Evolutionary conservation across 2,888 invertebrate species (phyloP), one percentile per base, ranked within the genome.

Genomic region (Gryllus longicercus): DNA sequence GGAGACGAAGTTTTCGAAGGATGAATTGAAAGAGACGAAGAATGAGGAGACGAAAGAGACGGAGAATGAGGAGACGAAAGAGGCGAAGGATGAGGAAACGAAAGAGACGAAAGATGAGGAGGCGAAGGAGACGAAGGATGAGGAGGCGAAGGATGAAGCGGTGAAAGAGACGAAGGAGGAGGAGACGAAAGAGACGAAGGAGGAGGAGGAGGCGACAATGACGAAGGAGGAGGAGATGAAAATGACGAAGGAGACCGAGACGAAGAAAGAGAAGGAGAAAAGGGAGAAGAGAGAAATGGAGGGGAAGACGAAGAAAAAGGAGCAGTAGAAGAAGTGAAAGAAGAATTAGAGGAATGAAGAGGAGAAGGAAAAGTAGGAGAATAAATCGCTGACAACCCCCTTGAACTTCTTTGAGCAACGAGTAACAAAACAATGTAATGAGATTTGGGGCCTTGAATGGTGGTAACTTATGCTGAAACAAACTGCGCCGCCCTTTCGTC

Each of bases 161-260:
- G n/a, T n/a, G n/a, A 5, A 74, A n/a, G n/a, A n/a, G 74, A 74
- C 2, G n/a, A 5, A 74, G 18, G n/a, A n/a, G 2, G 74, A 74
- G 2, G 3, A 2, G n/a, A n/a, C 16, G 74, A n/a, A 74, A n/a
- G 74, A 74, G 74, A 74, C 2, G n/a, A 5, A n/a, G n/a, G 74
- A 74, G 11, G n/a, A 18, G 4, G 11, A 74, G 8, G n/a, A 74
- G 0, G 16, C 5, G 74, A 74, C 4, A 21, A 0, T 21, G 74
- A 21, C 14, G 21, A 8, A 74, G 74, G n/a, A n/a, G 2, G 74
- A 10, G 8, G 11, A 5, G 74, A 74, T 4, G n/a, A 18, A 74
- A 10, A 5, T 1, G n/a, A 74, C 1, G 16, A 74, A 0, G 8
- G 74, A n/a, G 0, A n/a, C 4, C 3, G 0, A 5, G 21, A 21